Percentiles rank a stretch among this genome's conserved stretches.
These are phyloP conservation scores for Macrobrachium rosenbergii DNA, from an alignment of 1,140 invertebrate genomes.

Conservation along the genomic window DNA sequence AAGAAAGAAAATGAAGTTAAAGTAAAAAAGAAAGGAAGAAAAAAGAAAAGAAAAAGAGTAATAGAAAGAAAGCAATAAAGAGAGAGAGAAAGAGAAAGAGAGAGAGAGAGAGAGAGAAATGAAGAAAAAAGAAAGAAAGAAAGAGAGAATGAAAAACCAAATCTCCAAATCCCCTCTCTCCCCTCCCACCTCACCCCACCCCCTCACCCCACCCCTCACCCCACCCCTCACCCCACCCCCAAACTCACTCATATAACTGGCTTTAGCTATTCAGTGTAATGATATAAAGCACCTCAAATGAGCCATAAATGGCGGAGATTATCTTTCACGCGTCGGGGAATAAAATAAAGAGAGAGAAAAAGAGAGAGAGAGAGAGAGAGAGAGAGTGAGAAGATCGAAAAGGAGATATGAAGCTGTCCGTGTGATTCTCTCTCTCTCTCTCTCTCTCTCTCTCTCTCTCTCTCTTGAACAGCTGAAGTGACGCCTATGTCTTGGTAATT, in stretches of 20 bases:
- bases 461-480: not conserved
- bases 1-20: not conserved
- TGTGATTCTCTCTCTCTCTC: not conserved
- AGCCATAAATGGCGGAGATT: too few species aligned
- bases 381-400: not conserved
- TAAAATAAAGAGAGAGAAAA: not conserved
- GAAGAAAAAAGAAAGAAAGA: not conserved
- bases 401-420: not conserved
- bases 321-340: not conserved
- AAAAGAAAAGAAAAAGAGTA: not conserved
- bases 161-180: too few species aligned
- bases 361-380: constrained; percentile 21
- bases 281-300: too few species aligned
- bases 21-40: not conserved
- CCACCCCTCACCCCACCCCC: too few species aligned
- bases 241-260: too few species aligned
- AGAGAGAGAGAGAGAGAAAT: constrained; percentile 5
- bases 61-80: not conserved
- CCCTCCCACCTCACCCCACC: too few species aligned
- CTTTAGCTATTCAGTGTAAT: too few species aligned
- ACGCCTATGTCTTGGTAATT: too few species aligned
- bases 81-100: not conserved
- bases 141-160: too few species aligned
- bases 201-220: too few species aligned
- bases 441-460: not conserved